Conservation (phyloP, 2,797 vertebrate species). For the Corythornis leucogaster region DNA sequence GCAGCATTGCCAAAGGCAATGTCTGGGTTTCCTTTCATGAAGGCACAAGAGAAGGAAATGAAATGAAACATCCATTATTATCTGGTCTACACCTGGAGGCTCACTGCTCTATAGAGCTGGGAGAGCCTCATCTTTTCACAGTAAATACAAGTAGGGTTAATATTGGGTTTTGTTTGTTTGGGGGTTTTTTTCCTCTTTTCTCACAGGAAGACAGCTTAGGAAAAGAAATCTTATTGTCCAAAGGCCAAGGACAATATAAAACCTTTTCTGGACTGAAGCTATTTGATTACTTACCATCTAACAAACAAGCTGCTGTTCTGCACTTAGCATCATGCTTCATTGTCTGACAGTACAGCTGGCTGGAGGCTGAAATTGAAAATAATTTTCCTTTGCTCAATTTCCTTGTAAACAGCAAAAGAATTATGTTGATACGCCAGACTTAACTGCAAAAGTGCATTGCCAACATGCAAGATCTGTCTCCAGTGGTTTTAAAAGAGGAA, state of each 20-base stretch:
- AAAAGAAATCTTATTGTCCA: conserved; percentile 3
- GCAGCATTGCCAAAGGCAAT: neutral
- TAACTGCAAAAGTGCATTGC: neutral
- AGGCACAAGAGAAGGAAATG: conserved; percentile 8
- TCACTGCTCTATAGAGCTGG: neutral
- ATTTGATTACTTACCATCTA: neutral
- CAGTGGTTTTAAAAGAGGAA: neutral
- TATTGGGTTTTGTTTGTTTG: neutral
- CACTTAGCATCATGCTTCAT: conserved; percentile 34
- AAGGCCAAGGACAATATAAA: conserved; percentile 10
- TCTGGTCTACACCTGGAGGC: conserved; percentile 20
- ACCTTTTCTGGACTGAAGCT: neutral
- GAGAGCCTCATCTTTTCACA: conserved; percentile 13
- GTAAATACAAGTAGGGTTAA: neutral
- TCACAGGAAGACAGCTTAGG: neutral
- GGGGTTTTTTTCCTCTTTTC: neutral
- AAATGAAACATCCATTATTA: conserved; percentile 54
- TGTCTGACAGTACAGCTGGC: conserved; percentile 30
- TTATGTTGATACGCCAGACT: neutral
- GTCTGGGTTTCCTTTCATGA: conserved; percentile 25
- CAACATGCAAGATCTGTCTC: neutral
- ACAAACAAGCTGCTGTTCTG: conserved; percentile 21
- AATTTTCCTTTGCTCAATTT: conserved; percentile 57
- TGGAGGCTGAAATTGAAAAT: conserved; percentile 46
- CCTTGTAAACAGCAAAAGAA: conserved; percentile 50